phyloP scores from a whole-genome alignment of 2,888 invertebrate species.

The Scrobipalpa costella region DNA sequence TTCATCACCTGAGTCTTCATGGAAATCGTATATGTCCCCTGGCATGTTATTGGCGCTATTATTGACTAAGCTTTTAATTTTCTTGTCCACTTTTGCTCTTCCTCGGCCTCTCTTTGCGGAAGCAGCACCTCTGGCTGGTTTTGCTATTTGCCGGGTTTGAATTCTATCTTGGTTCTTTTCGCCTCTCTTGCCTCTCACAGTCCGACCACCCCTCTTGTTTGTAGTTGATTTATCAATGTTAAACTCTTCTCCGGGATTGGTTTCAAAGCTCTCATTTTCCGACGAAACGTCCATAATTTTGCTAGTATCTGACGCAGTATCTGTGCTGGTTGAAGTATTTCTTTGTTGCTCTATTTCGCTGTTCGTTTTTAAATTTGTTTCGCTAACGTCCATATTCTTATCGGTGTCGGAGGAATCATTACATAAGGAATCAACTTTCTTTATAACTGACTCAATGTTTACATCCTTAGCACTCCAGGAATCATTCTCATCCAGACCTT shows the following conservation, averaged over 20 bases:
- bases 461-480: conserved; percentile 90
- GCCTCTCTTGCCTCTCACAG: conserved; percentile 66
- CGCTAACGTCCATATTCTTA: conserved; percentile 37
- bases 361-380: conserved; percentile 17
- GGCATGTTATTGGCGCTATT: conserved; percentile 81
- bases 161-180: conserved; percentile 65
- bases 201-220: conserved; percentile 69
- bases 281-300: conserved; percentile 37
- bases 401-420: conserved; percentile 58
- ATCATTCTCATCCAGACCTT: conserved; percentile 85
- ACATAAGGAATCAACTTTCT: conserved; percentile 87
- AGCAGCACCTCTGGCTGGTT: conserved; percentile 59
- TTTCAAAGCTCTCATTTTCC: conserved; percentile 39
- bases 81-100: conserved; percentile 78
- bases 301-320: conserved; percentile 25
- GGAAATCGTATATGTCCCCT: conserved; percentile 94
- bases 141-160: conserved; percentile 73
- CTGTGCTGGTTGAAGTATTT: conserved; percentile 19
- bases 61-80: conserved; percentile 67
- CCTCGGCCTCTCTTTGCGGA: conserved; percentile 75
- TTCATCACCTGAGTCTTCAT: conserved; percentile 94
- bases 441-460: conserved; percentile 90
- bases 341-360: conserved; percentile 7
- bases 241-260: conserved; percentile 41
- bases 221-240: conserved; percentile 43